Percentiles rank a stretch among this genome's conserved stretches.
These are phyloP conservation scores for Holotrichia oblita DNA, from an alignment of 1,140 invertebrate genomes.

Conservation along the genomic window DNA sequence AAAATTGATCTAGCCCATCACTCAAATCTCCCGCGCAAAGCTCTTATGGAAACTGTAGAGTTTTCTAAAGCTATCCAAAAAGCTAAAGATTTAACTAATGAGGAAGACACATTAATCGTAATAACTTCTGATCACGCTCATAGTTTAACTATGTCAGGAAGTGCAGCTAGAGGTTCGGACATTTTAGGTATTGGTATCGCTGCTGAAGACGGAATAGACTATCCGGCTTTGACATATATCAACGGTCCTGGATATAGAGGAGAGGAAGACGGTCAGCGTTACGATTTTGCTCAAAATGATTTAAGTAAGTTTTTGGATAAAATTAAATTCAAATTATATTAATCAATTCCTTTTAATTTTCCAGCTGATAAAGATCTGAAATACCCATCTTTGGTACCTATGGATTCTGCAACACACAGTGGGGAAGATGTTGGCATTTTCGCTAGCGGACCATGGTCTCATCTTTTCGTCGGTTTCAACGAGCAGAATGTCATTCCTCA, in stretches of 20 bases:
- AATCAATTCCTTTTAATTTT: constrained; percentile 13
- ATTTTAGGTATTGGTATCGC: constrained; percentile 66
- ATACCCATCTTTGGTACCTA: constrained; percentile 62
- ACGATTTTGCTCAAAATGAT: constrained; percentile 48
- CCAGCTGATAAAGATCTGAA: constrained; percentile 53
- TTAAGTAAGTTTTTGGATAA: constrained; percentile 39
- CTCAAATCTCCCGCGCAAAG: constrained; percentile 68
- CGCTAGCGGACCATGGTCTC: constrained; percentile 70
- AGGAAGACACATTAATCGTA: constrained; percentile 69
- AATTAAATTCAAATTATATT: neutral
- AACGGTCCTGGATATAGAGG: constrained; percentile 75
- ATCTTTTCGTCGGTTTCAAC: constrained; percentile 71
- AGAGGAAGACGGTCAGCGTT: constrained; percentile 50
- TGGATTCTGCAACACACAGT: constrained; percentile 64
- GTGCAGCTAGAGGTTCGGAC: constrained; percentile 74
- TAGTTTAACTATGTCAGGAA: constrained; percentile 71
- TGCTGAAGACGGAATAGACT: constrained; percentile 68
- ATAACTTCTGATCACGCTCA: constrained; percentile 76
- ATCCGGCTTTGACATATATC: constrained; percentile 77
- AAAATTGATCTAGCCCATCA: constrained; percentile 79
- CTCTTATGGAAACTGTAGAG: constrained; percentile 73
- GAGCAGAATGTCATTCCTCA: constrained; percentile 77
- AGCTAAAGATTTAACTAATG: constrained; percentile 58
- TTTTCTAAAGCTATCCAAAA: constrained; percentile 71
- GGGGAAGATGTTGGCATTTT: constrained; percentile 71